These are phyloP conservation scores for Azorinus chamasolen DNA, from an alignment of 2,888 invertebrate genomes.

Conservation along the genomic window DNA sequence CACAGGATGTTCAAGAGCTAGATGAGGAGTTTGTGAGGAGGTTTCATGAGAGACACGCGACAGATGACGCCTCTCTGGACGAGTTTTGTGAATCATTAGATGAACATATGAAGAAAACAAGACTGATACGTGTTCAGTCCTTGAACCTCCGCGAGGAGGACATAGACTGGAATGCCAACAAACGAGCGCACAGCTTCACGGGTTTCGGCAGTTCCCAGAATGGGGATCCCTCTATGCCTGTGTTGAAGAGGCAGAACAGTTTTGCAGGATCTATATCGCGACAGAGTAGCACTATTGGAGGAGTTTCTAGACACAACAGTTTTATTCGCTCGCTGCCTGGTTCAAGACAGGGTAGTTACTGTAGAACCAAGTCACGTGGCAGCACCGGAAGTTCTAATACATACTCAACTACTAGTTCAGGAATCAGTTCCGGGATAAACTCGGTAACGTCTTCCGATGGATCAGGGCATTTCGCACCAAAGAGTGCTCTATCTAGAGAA, in stretches of 20 bases:
- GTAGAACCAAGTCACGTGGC: constrained; percentile 59
- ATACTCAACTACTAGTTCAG: constrained; percentile 60
- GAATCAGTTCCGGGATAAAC: constrained; percentile 52
- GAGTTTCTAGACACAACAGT: constrained; percentile 51
- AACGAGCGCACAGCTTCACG: constrained; percentile 59
- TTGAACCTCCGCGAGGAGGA: constrained; percentile 53
- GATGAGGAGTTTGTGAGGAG: constrained; percentile 52
- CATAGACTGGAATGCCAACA: constrained; percentile 46
- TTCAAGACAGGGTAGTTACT: constrained; percentile 58
- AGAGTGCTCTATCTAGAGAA: constrained; percentile 60
- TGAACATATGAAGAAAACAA: constrained; percentile 73
- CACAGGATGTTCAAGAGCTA: constrained; percentile 39
- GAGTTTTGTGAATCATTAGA: constrained; percentile 44
- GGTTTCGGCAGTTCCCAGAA: constrained; percentile 44
- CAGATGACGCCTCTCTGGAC: constrained; percentile 17
- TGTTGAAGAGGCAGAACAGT: constrained; percentile 54
- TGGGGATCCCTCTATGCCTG: not conserved
- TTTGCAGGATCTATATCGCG: constrained; percentile 45
- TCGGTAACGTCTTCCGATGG: constrained; percentile 47
- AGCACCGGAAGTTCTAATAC: constrained; percentile 65
- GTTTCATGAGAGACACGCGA: constrained; percentile 24
- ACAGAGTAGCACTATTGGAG: constrained; percentile 32
- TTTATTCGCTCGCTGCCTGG: constrained; percentile 50
- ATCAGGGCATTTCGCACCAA: constrained; percentile 42
- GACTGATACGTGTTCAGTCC: constrained; percentile 66